Percentiles rank a stretch among this genome's conserved stretches.
These are phyloP conservation scores for Agelastica alni DNA, from an alignment of 2,888 invertebrate genomes.

Conservation along the genomic window DNA sequence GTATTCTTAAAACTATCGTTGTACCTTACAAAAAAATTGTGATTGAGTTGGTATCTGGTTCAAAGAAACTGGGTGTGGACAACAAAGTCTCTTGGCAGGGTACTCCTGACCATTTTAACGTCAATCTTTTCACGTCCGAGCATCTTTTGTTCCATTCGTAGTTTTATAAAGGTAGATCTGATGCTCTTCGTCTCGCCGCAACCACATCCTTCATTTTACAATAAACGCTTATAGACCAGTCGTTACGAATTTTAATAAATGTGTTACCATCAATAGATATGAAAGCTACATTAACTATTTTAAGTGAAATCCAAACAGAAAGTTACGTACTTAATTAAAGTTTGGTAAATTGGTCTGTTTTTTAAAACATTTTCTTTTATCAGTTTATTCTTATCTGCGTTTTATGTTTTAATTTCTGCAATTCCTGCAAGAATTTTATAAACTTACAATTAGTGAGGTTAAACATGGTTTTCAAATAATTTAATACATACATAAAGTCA, in stretches of 20 bases:
- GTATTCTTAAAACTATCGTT: conserved; percentile 10
- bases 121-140: conserved; percentile 20
- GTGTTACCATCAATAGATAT: too few species aligned
- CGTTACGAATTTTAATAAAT: not conserved
- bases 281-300: too few species aligned
- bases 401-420: too few species aligned
- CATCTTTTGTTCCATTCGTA: conserved; percentile 20
- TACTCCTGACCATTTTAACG: conserved; percentile 19
- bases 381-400: too few species aligned
- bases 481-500: too few species aligned
- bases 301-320: too few species aligned
- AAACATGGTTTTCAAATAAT: too few species aligned
- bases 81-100: conserved; percentile 12
- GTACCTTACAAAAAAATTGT: conserved; percentile 6
- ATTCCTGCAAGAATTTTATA: too few species aligned
- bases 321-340: too few species aligned
- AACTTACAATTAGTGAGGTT: too few species aligned
- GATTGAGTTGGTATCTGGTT: conserved; percentile 17
- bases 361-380: too few species aligned
- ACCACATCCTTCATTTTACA: conserved; percentile 6
- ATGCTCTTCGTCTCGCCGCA: conserved; percentile 1
- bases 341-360: too few species aligned
- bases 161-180: not conserved
- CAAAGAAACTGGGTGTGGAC: conserved; percentile 18
- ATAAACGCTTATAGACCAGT: conserved; percentile 1